A percentile compares a stretch with the other conserved stretches of the same genome.
Conservation (phyloP, 1,140 invertebrate genomes). For the Amyelois transitella region DNA sequence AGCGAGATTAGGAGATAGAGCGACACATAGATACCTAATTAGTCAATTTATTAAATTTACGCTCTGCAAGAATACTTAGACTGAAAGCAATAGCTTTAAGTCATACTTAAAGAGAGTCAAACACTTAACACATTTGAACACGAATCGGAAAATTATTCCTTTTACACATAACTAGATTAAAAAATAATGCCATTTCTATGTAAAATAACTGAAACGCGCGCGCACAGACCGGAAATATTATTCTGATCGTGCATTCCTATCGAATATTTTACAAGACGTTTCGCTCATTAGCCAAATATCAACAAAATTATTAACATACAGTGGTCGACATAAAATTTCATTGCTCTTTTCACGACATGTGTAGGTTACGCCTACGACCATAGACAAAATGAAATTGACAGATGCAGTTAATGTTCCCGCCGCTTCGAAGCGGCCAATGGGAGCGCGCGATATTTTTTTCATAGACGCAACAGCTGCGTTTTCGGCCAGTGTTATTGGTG, state of each 20-base stretch:
- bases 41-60: too few species aligned
- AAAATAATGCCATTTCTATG: background rate
- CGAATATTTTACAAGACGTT: background rate
- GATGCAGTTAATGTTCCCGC: slow-evolving; percentile 57
- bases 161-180: background rate
- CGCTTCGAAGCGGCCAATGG: slow-evolving; percentile 43
- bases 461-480: slow-evolving; percentile 48
- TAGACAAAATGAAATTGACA: slow-evolving; percentile 61
- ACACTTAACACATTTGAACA: too few species aligned
- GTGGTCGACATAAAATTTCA: slow-evolving; percentile 12
- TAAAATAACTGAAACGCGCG: background rate
- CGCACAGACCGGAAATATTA: background rate
- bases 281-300: background rate
- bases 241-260: background rate
- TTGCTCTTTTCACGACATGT: slow-evolving; percentile 5
- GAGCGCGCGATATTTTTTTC: slow-evolving; percentile 43
- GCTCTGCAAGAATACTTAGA: too few species aligned
- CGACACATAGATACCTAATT: too few species aligned
- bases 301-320: background rate
- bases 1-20: too few species aligned
- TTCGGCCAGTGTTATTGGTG: slow-evolving; percentile 55
- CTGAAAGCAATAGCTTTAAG: too few species aligned
- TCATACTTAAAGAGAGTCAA: too few species aligned
- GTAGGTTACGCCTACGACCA: slow-evolving; percentile 19
- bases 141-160: too few species aligned